These are phyloP conservation scores for Lepus townsendii DNA, from an alignment of 2,797 vertebrate species.

Conservation along the genomic window DNA sequence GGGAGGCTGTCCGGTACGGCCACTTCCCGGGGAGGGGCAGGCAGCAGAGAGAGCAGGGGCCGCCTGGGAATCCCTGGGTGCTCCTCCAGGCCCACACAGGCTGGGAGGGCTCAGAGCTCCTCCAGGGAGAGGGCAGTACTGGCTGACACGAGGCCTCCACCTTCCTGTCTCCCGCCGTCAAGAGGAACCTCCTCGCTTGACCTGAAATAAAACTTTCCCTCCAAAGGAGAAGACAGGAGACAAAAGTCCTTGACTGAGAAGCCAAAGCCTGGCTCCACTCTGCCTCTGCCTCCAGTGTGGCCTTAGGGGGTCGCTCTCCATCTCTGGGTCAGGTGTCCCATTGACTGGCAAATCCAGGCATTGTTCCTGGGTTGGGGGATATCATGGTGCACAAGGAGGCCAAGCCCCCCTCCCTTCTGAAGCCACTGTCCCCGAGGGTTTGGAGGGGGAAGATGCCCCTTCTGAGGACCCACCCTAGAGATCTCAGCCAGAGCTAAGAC, in stretches of 20 bases:
- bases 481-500: not conserved
- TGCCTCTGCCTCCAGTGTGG: not conserved
- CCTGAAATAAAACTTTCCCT: slow-evolving; percentile 55
- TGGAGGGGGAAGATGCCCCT: not conserved
- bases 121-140: not conserved
- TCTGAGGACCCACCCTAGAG: not conserved
- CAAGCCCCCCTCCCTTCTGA: not conserved
- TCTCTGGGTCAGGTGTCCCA: not conserved
- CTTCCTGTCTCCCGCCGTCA: not conserved
- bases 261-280: not conserved
- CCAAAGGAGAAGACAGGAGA: slow-evolving; percentile 16
- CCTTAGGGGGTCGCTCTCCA: not conserved
- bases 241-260: not conserved
- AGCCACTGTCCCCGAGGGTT: not conserved
- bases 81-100: not conserved
- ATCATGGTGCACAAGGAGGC: not conserved
- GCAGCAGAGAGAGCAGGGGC: not conserved
- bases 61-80: not conserved
- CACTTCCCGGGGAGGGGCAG: not conserved
- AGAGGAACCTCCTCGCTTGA: not conserved
- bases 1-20: not conserved
- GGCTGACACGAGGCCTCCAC: not conserved
- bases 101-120: not conserved
- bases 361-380: not conserved
- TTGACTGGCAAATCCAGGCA: not conserved